Conservation (phyloP, 2,113 vertebrate species). For the Nannospalax galili region DNA sequence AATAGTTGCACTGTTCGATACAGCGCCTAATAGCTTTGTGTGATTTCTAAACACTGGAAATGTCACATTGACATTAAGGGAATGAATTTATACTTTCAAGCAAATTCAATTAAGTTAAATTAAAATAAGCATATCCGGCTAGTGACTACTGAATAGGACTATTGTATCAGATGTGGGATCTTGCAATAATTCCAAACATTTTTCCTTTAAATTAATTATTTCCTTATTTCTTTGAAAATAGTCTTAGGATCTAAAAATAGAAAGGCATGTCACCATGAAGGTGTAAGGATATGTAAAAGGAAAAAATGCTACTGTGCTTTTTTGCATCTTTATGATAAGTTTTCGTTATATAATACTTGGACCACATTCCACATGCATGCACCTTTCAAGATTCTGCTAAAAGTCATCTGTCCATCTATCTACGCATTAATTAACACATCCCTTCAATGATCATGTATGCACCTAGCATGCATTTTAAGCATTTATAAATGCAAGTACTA, state of each 20-base stretch:
- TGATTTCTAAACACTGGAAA: neutral
- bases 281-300: neutral
- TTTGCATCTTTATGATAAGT: neutral
- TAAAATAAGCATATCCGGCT: neutral
- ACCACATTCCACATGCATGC: neutral
- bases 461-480: neutral
- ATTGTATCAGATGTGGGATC: neutral
- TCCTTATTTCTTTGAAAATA: neutral
- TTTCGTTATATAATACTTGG: neutral
- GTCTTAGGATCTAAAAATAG: neutral
- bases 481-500: neutral
- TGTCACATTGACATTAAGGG: neutral
- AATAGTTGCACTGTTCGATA: accelerated
- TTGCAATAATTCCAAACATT: neutral
- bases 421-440: neutral
- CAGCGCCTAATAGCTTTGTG: neutral
- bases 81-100: neutral
- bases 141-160: neutral
- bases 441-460: neutral
- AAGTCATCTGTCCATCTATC: neutral
- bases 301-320: neutral
- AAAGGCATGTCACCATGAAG: neutral
- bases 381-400: neutral
- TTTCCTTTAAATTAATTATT: neutral
- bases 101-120: neutral